Conservation (phyloP, 2,113 vertebrate genomes). For the Cyphomyrus discorhynchus region DNA sequence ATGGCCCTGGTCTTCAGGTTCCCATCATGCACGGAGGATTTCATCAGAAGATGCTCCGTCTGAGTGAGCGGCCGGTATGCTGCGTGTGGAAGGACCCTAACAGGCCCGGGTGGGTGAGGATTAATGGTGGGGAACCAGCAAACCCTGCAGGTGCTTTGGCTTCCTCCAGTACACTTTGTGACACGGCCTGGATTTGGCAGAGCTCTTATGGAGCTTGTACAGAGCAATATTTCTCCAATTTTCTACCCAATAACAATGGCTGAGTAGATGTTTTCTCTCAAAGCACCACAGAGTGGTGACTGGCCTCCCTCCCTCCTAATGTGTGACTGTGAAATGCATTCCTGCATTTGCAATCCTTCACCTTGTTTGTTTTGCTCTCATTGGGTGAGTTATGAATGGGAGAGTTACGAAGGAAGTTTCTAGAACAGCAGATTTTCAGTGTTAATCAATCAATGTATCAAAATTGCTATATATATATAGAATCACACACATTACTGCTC, state of each 20-base stretch:
- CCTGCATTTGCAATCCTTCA: neutral
- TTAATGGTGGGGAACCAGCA: constrained; percentile 36
- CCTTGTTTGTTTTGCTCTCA: constrained; percentile 14
- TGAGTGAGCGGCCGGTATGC: constrained; percentile 48
- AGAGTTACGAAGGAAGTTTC: neutral
- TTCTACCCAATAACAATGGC: constrained; percentile 2
- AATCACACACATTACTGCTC: no score
- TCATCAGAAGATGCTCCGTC: constrained; percentile 51
- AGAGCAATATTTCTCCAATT: constrained; percentile 6
- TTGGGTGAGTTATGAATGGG: constrained; percentile 9
- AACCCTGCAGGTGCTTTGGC: constrained; percentile 38
- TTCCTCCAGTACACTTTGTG: constrained; percentile 32
- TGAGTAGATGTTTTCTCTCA: constrained; percentile 23
- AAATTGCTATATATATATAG: neutral
- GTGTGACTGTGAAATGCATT: neutral
- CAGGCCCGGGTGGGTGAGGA: constrained; percentile 31
- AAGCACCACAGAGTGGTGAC: neutral
- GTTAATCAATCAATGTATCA: constrained; percentile 28
- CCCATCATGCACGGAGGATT: constrained; percentile 41
- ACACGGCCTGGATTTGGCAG: constrained; percentile 31
- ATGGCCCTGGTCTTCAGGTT: constrained; percentile 31
- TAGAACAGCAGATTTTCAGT: constrained; percentile 21
- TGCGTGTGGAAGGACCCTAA: constrained; percentile 25
- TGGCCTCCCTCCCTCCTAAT: neutral
- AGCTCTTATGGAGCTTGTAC: constrained; percentile 15